Percentiles rank a stretch among this genome's conserved stretches.
Evolutionary conservation across 2,888 invertebrate species (phyloP).

Genomic region (Pristionchus mayeri): DNA sequence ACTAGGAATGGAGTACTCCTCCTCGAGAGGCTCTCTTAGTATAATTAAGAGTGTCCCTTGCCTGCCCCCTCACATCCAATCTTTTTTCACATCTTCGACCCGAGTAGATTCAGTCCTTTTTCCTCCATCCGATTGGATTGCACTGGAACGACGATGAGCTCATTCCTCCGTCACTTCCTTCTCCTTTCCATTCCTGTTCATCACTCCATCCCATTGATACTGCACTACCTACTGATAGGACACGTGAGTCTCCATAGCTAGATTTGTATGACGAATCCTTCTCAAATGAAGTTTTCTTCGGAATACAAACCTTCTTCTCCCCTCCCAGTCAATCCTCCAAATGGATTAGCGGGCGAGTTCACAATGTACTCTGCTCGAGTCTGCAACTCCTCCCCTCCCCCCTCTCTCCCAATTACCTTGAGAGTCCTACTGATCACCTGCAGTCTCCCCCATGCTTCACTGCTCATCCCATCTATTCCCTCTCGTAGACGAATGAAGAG

Average conservation of each 20-base stretch:
- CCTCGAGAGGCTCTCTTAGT: conserved; percentile 1
- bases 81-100: neutral
- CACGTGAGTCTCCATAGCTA: too few species aligned
- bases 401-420: conserved; percentile 10
- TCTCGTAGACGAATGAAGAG: too few species aligned
- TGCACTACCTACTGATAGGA: too few species aligned
- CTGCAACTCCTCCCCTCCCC: neutral
- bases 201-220: too few species aligned
- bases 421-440: neutral
- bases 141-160: neutral
- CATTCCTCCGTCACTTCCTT: neutral
- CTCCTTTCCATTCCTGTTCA: neutral
- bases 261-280: too few species aligned
- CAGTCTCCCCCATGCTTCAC: neutral
- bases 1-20: neutral
- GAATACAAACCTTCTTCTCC: neutral
- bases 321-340: neutral
- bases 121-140: conserved; percentile 15
- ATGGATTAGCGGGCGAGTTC: neutral
- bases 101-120: neutral
- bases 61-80: conserved; percentile 20
- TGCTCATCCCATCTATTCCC: neutral
- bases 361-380: neutral
- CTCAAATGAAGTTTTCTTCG: too few species aligned
- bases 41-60: conserved; percentile 35